Conservation (phyloP, 2,888 invertebrate genomes). For the Petrolisthes cinctipes region DNA sequence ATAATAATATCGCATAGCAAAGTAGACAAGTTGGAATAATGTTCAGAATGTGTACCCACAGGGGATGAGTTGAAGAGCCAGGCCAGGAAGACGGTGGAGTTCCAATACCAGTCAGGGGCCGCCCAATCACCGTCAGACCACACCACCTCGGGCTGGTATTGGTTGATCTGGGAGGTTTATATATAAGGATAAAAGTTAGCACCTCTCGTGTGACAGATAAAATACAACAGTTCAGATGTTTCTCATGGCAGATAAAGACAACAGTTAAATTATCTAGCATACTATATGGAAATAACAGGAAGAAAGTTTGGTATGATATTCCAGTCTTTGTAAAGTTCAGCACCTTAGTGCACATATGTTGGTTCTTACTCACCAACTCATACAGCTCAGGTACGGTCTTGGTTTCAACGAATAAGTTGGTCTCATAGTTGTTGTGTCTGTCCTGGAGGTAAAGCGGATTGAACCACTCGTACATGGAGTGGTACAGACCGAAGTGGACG, state of each 20-base stretch:
- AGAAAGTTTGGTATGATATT: not conserved
- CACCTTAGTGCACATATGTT: slow-evolving; percentile 68
- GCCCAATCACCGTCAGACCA: slow-evolving; percentile 98
- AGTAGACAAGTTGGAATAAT: no score
- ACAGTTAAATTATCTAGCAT: no score
- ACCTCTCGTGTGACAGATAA: no score
- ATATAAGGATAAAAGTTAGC: not conserved
- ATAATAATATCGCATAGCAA: no score
- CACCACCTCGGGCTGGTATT: slow-evolving; percentile 78
- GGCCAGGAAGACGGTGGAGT: slow-evolving; percentile 84
- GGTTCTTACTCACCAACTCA: slow-evolving; percentile 75
- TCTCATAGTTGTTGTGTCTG: slow-evolving; percentile 56
- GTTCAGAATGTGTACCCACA: slow-evolving; percentile 72
- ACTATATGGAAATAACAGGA: no score
- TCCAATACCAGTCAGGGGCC: slow-evolving; percentile 81
- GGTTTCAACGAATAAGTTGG: slow-evolving; percentile 38
- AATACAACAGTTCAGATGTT: no score
- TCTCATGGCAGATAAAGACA: no score
- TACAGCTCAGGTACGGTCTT: slow-evolving; percentile 83
- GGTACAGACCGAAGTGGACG: slow-evolving; percentile 65
- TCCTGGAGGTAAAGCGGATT: slow-evolving; percentile 84
- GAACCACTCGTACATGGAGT: slow-evolving; percentile 83
- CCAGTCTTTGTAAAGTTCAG: not conserved
- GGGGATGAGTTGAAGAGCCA: slow-evolving; percentile 96
- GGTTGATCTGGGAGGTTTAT: slow-evolving; percentile 71